A percentile compares a stretch with the other conserved stretches of the same genome.
Conservation (phyloP, 2,113 vertebrate species). For the Otolemur garnettii region DNA sequence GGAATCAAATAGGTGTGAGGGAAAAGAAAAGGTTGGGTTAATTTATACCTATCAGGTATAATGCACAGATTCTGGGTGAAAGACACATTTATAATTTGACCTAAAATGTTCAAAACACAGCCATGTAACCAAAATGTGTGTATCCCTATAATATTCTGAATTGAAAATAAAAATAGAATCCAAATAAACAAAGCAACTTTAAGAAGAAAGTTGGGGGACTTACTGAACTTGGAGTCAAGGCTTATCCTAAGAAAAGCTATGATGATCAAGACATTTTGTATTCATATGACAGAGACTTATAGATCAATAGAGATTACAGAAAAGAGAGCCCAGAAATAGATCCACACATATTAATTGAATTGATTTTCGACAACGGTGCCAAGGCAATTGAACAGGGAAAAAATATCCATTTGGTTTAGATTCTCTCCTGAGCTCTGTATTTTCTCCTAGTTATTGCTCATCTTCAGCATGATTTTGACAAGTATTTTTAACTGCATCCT, state of each 20-base stretch:
- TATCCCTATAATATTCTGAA: too few species aligned
- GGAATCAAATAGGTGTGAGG: too few species aligned
- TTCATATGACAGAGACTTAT: neutral
- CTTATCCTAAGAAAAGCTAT: neutral
- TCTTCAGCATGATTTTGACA: neutral
- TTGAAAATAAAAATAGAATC: neutral
- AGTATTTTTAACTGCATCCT: neutral
- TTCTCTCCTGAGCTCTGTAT: neutral
- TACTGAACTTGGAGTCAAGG: neutral
- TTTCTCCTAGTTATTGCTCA: neutral
- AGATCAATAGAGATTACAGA: neutral
- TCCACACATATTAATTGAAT: neutral
- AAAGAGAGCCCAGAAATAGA: neutral
- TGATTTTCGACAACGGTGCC: neutral
- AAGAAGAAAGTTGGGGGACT: neutral
- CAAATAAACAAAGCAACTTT: neutral
- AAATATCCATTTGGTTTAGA: neutral
- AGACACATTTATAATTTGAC: too few species aligned
- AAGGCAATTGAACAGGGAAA: neutral
- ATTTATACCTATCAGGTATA: too few species aligned
- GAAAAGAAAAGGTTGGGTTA: too few species aligned
- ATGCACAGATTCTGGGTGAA: too few species aligned
- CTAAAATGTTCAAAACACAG: too few species aligned
- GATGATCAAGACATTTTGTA: neutral
- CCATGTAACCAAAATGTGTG: too few species aligned